Conservation (phyloP, 2,888 invertebrate species). For the Eucriotettix oculatus region DNA sequence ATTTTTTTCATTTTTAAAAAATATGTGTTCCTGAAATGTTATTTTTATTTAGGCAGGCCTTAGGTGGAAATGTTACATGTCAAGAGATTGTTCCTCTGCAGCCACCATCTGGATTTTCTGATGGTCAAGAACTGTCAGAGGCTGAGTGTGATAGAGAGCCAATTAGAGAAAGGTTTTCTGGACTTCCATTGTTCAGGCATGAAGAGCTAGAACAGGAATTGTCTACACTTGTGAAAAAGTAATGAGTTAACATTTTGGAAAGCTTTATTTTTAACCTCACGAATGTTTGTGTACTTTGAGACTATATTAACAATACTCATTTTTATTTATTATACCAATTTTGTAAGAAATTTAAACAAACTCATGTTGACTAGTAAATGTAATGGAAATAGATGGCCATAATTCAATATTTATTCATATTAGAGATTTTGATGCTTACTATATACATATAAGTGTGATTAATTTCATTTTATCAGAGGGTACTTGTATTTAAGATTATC, state of each 20-base stretch:
- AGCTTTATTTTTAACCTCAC: neutral
- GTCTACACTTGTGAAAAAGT: conserved; percentile 16
- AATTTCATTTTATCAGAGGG: too few species aligned
- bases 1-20: too few species aligned
- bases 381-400: too few species aligned
- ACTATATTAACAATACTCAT: neutral
- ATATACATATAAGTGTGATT: too few species aligned
- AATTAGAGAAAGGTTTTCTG: neutral
- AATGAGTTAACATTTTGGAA: neutral
- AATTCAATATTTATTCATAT: too few species aligned
- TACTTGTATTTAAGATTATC: too few species aligned
- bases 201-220: conserved; percentile 16
- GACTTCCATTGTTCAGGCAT: conserved; percentile 14
- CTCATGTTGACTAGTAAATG: too few species aligned
- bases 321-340: too few species aligned
- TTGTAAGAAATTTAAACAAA: too few species aligned
- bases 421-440: too few species aligned
- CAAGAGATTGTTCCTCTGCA: conserved; percentile 14
- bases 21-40: too few species aligned
- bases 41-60: too few species aligned
- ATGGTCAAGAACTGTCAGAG: conserved; percentile 17
- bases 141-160: conserved; percentile 10
- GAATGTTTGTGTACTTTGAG: neutral
- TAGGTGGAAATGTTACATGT: neutral
- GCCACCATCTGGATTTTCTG: conserved; percentile 18